Evolutionary conservation across 2,797 vertebrate genomes (phyloP).

Genomic region (Hydrocynus forskahlii): DNA sequence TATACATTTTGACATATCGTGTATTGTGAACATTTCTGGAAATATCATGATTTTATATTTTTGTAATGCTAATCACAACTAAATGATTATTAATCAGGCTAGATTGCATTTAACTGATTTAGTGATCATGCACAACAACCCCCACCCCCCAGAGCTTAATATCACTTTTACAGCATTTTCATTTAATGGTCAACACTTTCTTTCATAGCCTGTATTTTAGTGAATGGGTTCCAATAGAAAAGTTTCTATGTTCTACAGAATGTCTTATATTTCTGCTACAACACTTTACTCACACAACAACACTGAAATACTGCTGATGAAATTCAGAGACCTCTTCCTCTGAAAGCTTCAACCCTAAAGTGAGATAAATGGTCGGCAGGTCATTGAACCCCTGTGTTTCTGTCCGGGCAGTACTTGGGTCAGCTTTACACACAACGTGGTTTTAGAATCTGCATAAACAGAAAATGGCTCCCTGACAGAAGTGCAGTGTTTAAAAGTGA

Average conservation of each 20-base stretch:
- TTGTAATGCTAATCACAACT: no score
- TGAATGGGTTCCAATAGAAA: neutral
- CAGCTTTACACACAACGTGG: neutral
- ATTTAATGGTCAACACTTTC: neutral
- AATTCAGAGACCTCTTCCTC: slow-evolving; percentile 37
- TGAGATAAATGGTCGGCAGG: slow-evolving; percentile 40
- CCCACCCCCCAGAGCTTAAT: neutral
- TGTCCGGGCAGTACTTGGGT: neutral
- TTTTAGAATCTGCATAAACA: neutral
- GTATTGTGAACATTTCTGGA: neutral
- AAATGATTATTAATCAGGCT: no score
- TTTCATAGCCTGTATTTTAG: no score
- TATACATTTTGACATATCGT: neutral
- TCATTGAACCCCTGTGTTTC: slow-evolving; percentile 43
- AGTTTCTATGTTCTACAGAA: no score
- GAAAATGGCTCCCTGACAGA: neutral
- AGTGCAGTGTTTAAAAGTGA: neutral
- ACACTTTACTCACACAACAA: neutral
- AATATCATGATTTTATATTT: no score
- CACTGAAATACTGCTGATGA: slow-evolving; percentile 16
- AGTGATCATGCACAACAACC: neutral
- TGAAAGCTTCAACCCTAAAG: slow-evolving; percentile 6
- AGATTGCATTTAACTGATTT: neutral
- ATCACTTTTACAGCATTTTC: neutral
- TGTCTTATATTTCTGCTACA: neutral